Evolutionary conservation across 2,888 invertebrate genomes (phyloP).

Genomic region (Ectropis crepuscularia): DNA sequence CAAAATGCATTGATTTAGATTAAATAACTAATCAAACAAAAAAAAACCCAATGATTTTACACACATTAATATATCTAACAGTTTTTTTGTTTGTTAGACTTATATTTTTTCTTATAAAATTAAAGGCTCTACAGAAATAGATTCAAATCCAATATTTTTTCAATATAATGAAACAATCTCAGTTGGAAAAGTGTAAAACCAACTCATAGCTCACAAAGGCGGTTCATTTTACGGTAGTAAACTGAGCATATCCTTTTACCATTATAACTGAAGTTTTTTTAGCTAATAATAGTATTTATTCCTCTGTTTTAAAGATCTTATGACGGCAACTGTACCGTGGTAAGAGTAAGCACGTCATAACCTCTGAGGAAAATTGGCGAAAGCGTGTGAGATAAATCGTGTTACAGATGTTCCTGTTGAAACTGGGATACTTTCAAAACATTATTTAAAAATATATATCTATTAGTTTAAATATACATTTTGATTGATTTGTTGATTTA

Average conservation of each 20-base stretch:
- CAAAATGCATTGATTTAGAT: too few relatives aligned
- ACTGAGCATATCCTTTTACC: conserved; percentile 42
- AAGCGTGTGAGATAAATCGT: conserved; percentile 64
- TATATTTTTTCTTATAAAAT: too few relatives aligned
- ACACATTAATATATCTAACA: too few relatives aligned
- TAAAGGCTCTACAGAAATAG: too few relatives aligned
- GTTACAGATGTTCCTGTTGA: conserved; percentile 49
- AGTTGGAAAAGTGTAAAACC: background rate
- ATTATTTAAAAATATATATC: too few relatives aligned
- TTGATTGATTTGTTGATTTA: too few relatives aligned
- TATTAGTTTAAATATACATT: too few relatives aligned
- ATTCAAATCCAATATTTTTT: too few relatives aligned
- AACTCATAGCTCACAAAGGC: conserved; percentile 26
- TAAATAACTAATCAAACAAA: too few relatives aligned
- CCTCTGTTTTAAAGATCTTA: conserved; percentile 15
- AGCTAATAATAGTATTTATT: conserved; percentile 11
- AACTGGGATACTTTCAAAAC: conserved; percentile 36
- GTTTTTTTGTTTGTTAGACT: too few relatives aligned
- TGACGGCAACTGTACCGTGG: conserved; percentile 28
- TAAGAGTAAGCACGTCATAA: conserved; percentile 57
- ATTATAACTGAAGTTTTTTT: background rate
- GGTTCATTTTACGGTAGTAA: conserved; percentile 46
- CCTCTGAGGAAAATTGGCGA: conserved; percentile 62
- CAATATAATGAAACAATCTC: too few relatives aligned
- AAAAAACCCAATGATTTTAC: too few relatives aligned